phyloP scores from a whole-genome alignment of 2,888 invertebrate species.

The Euplagia quadripunctaria region DNA sequence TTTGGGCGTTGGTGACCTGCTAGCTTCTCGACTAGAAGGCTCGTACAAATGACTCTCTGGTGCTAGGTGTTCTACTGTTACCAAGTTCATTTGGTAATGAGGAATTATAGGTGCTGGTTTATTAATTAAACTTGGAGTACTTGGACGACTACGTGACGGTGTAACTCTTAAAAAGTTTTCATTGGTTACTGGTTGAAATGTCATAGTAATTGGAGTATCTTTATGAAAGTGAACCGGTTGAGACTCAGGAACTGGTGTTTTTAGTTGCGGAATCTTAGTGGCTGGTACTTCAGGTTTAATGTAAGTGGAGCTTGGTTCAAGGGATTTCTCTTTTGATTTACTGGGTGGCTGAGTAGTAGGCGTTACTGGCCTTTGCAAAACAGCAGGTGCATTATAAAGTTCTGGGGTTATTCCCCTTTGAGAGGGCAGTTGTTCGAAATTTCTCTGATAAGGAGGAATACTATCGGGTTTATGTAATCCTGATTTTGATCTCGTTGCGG shows the following conservation, averaged over 20 bases:
- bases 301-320: slow-evolving; percentile 61
- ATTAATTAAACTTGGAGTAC: slow-evolving; percentile 91
- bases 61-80: slow-evolving; percentile 89
- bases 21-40: slow-evolving; percentile 87
- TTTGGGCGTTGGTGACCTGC: slow-evolving; percentile 90
- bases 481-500: slow-evolving; percentile 76
- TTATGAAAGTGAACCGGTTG: slow-evolving; percentile 78
- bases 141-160: slow-evolving; percentile 86
- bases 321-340: slow-evolving; percentile 70
- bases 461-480: slow-evolving; percentile 89
- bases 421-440: slow-evolving; percentile 87
- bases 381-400: slow-evolving; percentile 76
- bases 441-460: slow-evolving; percentile 89
- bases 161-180: slow-evolving; percentile 85
- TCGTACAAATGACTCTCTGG: slow-evolving; percentile 88
- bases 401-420: slow-evolving; percentile 88
- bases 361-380: slow-evolving; percentile 78
- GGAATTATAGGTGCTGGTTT: slow-evolving; percentile 93
- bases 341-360: slow-evolving; percentile 77
- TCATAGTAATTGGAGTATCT: slow-evolving; percentile 86
- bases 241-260: slow-evolving; percentile 56
- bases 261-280: slow-evolving; percentile 53
- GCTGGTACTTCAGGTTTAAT: slow-evolving; percentile 59
- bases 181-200: slow-evolving; percentile 89
- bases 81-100: slow-evolving; percentile 92